Evolutionary conservation across 2,888 invertebrate genomes (phyloP), one percentile per base, ranked within the genome.

Genomic region (Micoletzkya japonica): DNA sequence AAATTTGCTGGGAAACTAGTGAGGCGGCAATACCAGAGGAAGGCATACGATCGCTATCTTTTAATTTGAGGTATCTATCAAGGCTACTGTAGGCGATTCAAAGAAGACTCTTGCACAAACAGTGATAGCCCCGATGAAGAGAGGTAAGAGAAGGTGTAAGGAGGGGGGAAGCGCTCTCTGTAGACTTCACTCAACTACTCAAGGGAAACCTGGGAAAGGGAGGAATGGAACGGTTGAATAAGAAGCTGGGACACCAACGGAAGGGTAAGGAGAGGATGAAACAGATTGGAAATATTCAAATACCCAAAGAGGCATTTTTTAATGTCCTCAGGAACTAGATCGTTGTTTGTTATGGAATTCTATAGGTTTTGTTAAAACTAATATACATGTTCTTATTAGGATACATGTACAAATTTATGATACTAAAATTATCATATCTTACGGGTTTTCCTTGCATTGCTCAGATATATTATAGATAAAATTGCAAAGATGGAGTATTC

Each of bases 181-280:
- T 28, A 66, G 84, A 84, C 70, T 83, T 84, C 50, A 73, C 77
- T 4, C 79, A 78, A 72, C 67, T 82, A 4, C 64, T 84, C 17
- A 84, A 84, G 72, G 77, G 83, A 36, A 81, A 81, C 58, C 77
- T 80, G 44, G 80, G 79, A 20, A 79, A 79, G 10, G 79, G 67
- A 69, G 81, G 80, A 54, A 79, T 78, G 80, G 83, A 82, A 56
- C 73, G 97, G 80, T 90, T 91, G 85, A 93, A 91, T 89, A 97
- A 97, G 86, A 88, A 97, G 39, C 87, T 97, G 28, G 91, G 91
- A 74, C 90, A 92, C 83, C 97, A 98, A 88, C 90, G 92, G 0
- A 94, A 94, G 82, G 96, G 96, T 7, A 97, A 97, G 87, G 93
- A 93, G 87, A 91, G 91, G 86, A 92, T 97, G 93, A 90, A 92